Evolutionary conservation across 2,113 vertebrate genomes (phyloP), one percentile per base, ranked within the genome.

Genomic region (Bungarus multicinctus): DNA sequence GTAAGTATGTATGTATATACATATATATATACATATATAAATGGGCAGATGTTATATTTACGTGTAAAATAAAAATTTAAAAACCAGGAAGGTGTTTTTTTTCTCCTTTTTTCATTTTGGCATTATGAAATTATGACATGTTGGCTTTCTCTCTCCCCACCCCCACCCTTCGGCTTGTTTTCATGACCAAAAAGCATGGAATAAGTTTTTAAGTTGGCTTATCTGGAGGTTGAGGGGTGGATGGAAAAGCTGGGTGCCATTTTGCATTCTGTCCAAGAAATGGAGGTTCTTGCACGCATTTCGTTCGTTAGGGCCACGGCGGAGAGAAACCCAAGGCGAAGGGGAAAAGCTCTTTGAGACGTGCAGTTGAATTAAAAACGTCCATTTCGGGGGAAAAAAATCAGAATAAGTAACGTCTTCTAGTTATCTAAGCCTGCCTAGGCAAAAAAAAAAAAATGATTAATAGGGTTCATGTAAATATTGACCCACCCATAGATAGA

Each of bases 251-350:
- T 39, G 0, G 69, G 18, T 18, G 69, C n/a, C n/a, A 7, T 34
- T n/a, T n/a, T 14, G 64, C n/a, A 34, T 34, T 18, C 30, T 74
- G 30, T 34, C 64, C 30, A 34, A 34, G 30, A 74, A 34, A 74
- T 18, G n/a, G 30, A 74, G 30, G 64, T 14, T 69, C 30, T 34
- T 50, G 1, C 6, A 0, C 1, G 1, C 16, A 20, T 74, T 39
- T 34, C 20, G 16, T 74, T 34, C 16, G 0, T 3, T 34, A n/a
- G n/a, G n/a, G 14, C 5, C n/a, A 5, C 0, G 16, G 14, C 0
- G 16, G n/a, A 5, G n/a, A 74, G n/a, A 18, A 74, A 39, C 16
- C 20, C 5, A 2, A 74, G 64, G 14, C 5, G 14, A 34, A 74
- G n/a, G 14, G 5, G 2, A 20, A 39, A 39, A 20, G n/a, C n/a